These are phyloP conservation scores for Tipula unca DNA, from an alignment of 2,888 invertebrate species.

Conservation along the genomic window DNA sequence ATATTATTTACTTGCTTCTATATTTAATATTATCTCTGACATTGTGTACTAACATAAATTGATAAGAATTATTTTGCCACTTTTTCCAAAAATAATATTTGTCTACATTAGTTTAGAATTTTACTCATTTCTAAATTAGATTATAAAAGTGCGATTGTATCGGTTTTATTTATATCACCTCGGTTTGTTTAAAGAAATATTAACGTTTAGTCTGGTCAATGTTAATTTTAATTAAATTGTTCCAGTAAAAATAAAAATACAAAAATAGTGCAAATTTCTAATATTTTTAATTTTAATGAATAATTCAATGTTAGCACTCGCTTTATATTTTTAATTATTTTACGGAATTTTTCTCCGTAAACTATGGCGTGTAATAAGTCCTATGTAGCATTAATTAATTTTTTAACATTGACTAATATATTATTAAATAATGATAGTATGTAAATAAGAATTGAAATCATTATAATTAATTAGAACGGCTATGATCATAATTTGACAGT, in stretches of 20 bases:
- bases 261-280: too few relatives aligned
- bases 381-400: too few relatives aligned
- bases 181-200: background rate
- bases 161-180: background rate
- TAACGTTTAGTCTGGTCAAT: too few relatives aligned
- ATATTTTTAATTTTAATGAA: too few relatives aligned
- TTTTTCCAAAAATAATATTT: background rate
- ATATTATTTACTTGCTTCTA: background rate
- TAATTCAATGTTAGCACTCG: background rate
- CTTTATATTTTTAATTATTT: background rate
- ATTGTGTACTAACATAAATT: background rate
- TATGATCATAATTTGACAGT: too few relatives aligned
- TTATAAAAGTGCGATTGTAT: background rate
- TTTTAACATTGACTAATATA: too few relatives aligned
- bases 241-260: background rate
- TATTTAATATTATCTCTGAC: background rate
- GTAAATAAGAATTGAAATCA: too few relatives aligned
- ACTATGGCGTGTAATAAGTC: background rate
- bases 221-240: background rate
- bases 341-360: background rate
- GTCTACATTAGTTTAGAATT: background rate
- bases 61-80: background rate
- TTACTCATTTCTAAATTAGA: background rate
- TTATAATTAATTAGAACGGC: too few relatives aligned
- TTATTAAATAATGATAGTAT: too few relatives aligned